A percentile compares a stretch with the other conserved stretches of the same genome.
Conservation (phyloP, 1,140 invertebrate species). For the Drosophila sproati region DNA sequence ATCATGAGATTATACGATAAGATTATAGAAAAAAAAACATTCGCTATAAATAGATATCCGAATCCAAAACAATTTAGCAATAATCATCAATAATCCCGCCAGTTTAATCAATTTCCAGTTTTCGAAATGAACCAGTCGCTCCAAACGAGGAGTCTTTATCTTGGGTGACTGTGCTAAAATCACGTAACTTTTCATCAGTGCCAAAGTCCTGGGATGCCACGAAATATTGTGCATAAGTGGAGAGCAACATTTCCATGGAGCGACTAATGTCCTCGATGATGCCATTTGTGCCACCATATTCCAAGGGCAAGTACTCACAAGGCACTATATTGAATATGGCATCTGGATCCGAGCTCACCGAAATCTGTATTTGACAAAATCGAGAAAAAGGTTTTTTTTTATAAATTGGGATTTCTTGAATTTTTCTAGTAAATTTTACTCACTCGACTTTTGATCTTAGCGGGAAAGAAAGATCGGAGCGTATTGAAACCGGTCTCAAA, state of each 20-base stretch:
- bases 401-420: not conserved
- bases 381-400: no score
- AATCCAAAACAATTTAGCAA: slow-evolving; percentile 3
- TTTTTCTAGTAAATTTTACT: not conserved
- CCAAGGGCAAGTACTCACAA: slow-evolving; percentile 85
- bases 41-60: slow-evolving; percentile 1
- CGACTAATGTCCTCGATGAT: slow-evolving; percentile 84
- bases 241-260: slow-evolving; percentile 86
- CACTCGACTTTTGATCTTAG: slow-evolving; percentile 71
- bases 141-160: slow-evolving; percentile 86
- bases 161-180: slow-evolving; percentile 81
- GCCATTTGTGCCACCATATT: slow-evolving; percentile 86
- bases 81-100: slow-evolving; percentile 19
- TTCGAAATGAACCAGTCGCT: slow-evolving; percentile 86
- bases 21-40: slow-evolving; percentile 6
- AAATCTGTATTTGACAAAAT: slow-evolving; percentile 51
- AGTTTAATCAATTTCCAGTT: slow-evolving; percentile 72
- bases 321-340: slow-evolving; percentile 85
- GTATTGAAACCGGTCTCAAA: slow-evolving; percentile 85
- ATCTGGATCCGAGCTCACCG: slow-evolving; percentile 71
- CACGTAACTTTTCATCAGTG: slow-evolving; percentile 86
- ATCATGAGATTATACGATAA: slow-evolving; percentile 17
- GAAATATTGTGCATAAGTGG: slow-evolving; percentile 85
- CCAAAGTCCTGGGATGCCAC: slow-evolving; percentile 85
- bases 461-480: slow-evolving; percentile 83